Percentiles rank a stretch among this genome's conserved stretches.
Evolutionary conservation across 2,797 vertebrate genomes (phyloP).

Genomic region (Pangasius krempfi): DNA sequence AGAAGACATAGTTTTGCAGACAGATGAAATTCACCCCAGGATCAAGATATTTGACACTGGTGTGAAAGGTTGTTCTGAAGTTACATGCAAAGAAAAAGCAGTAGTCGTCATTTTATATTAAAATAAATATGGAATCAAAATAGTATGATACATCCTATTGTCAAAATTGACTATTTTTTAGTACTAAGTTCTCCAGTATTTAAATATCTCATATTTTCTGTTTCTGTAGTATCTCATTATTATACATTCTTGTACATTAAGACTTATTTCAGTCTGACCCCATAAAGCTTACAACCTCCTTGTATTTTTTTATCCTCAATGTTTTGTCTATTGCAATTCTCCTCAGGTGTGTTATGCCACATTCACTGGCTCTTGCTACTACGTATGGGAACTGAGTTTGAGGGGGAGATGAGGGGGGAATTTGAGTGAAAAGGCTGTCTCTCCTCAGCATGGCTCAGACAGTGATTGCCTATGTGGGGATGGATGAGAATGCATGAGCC

Average conservation of each 20-base stretch:
- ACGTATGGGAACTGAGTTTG: slow-evolving; percentile 44
- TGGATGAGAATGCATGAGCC: slow-evolving; percentile 60
- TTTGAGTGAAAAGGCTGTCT: slow-evolving; percentile 54
- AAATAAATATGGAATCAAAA: background rate
- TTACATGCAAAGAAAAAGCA: slow-evolving; percentile 7
- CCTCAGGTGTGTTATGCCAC: slow-evolving; percentile 38
- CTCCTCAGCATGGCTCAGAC: slow-evolving; percentile 46
- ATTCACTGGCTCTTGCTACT: slow-evolving; percentile 20
- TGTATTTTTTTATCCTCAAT: background rate
- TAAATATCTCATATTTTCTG: background rate
- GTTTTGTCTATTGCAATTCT: slow-evolving; percentile 7
- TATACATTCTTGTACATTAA: background rate
- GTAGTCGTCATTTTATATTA: background rate
- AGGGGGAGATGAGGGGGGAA: background rate
- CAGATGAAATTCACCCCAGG: slow-evolving; percentile 29
- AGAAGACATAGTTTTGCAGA: slow-evolving; percentile 22
- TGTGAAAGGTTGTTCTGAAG: slow-evolving; percentile 33
- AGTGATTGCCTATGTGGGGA: slow-evolving; percentile 58
- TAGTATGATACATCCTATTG: background rate
- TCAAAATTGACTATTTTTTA: background rate
- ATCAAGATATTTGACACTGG: slow-evolving; percentile 27
- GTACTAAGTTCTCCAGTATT: background rate
- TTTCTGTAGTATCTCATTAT: slow-evolving; percentile 7
- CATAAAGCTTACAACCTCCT: background rate
- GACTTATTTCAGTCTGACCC: background rate